These are phyloP conservation scores for Hoplodrina ambigua DNA, from an alignment of 2,888 invertebrate genomes.

Conservation along the genomic window DNA sequence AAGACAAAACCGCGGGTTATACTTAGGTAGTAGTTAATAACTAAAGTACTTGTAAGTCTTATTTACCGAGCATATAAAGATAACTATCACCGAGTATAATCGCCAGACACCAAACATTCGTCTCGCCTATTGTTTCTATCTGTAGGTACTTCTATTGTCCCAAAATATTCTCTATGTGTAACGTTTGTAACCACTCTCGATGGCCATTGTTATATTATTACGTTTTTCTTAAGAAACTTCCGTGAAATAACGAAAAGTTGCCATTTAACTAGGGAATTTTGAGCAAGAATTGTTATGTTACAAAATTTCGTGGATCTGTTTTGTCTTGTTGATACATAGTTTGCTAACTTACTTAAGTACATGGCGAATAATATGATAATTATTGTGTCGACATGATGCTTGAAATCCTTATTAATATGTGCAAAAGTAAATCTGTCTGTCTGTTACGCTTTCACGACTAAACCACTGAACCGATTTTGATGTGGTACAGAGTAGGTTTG, in stretches of 20 bases:
- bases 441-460: no score
- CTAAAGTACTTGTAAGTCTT: constrained; percentile 12
- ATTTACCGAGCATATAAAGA: constrained; percentile 36
- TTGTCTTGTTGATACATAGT: constrained; percentile 20
- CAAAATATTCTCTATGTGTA: constrained; percentile 67
- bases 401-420: background rate
- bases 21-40: constrained; percentile 8
- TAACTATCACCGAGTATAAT: constrained; percentile 51
- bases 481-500: no score
- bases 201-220: constrained; percentile 76
- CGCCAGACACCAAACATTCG: constrained; percentile 53
- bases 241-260: constrained; percentile 71
- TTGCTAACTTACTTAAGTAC: constrained; percentile 10
- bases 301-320: constrained; percentile 35
- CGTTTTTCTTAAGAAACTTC: constrained; percentile 81
- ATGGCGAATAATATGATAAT: constrained; percentile 24
- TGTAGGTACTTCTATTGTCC: constrained; percentile 63
- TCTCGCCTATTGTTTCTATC: constrained; percentile 52
- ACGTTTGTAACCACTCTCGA: constrained; percentile 71
- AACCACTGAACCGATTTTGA: no score
- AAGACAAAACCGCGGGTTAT: no score
- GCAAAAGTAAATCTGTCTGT: no score
- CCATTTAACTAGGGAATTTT: constrained; percentile 64
- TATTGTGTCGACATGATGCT: constrained; percentile 21
- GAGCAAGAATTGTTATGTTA: constrained; percentile 58